Evolutionary conservation across 2,113 vertebrate genomes (phyloP).

Genomic region (Heterotis niloticus): DNA sequence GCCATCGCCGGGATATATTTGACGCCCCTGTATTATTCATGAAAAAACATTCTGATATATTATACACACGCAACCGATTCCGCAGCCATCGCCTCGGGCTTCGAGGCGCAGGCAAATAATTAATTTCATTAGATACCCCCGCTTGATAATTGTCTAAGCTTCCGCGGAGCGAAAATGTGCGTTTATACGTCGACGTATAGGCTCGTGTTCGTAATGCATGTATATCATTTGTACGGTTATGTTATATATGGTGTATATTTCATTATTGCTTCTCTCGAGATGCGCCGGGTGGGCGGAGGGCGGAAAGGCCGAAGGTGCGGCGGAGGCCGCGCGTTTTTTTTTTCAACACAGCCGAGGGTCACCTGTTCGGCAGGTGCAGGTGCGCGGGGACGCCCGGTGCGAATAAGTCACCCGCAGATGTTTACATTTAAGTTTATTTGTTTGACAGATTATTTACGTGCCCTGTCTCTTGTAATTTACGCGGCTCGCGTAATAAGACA

Average conservation of each 20-base stretch:
- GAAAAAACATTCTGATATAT: constrained; percentile 98
- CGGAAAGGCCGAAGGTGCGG: too few species aligned
- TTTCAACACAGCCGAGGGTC: too few species aligned
- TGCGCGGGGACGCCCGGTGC: too few species aligned
- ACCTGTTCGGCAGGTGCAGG: too few species aligned
- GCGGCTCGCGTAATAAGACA: too few species aligned
- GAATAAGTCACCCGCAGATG: too few species aligned
- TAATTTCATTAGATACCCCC: constrained; percentile 99
- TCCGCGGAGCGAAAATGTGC: constrained; percentile 83
- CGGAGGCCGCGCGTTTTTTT: too few species aligned
- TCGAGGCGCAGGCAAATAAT: constrained; percentile 90
- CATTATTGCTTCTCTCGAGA: too few species aligned
- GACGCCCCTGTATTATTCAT: constrained; percentile 99
- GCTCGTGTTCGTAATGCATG: constrained; percentile 40
- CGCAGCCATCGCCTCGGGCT: constrained; percentile 83
- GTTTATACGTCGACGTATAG: constrained; percentile 34
- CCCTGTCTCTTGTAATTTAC: constrained; percentile 37
- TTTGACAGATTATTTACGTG: too few species aligned
- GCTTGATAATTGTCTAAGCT: constrained; percentile 97
- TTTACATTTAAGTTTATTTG: too few species aligned
- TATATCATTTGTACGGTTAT: constrained; percentile 43
- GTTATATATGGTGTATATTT: too few species aligned
- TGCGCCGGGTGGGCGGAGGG: too few species aligned
- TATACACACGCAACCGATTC: constrained; percentile 99
- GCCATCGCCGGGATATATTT: constrained; percentile 86